Conservation (phyloP, 2,888 invertebrate genomes). For the Pasiphila rectangulata region DNA sequence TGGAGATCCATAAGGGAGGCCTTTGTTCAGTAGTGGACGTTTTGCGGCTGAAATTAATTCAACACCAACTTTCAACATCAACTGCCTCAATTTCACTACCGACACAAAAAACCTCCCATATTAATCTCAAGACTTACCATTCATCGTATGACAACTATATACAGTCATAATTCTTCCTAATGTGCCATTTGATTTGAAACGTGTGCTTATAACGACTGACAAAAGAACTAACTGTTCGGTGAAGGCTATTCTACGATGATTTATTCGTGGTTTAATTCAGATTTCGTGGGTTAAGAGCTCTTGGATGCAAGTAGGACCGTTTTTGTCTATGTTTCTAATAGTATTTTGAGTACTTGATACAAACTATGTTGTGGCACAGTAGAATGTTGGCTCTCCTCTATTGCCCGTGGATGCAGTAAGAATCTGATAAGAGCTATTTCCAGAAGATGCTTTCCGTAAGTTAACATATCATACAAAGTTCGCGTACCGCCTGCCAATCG, state of each 20-base stretch:
- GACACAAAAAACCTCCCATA: conserved; percentile 33
- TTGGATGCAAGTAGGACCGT: conserved; percentile 6
- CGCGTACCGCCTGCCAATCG: no score
- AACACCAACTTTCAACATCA: conserved; percentile 3
- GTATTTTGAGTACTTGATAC: background rate
- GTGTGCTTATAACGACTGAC: conserved; percentile 58
- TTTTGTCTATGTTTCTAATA: background rate
- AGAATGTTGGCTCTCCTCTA: no score
- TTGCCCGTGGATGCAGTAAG: no score
- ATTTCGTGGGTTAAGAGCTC: conserved; percentile 52
- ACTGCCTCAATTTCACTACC: conserved; percentile 27
- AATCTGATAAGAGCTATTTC: no score
- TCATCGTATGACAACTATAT: conserved; percentile 67
- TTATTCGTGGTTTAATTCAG: conserved; percentile 70
- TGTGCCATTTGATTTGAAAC: conserved; percentile 72
- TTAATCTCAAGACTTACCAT: conserved; percentile 58
- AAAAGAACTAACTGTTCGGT: conserved; percentile 61
- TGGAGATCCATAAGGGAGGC: no score
- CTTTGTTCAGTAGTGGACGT: no score
- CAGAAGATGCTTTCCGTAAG: no score
- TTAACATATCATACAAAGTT: no score
- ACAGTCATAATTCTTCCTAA: conserved; percentile 76
- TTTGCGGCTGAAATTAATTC: background rate
- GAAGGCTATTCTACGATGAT: conserved; percentile 73
- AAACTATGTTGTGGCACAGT: no score